A percentile compares a stretch with the other conserved stretches of the same genome.
phyloP scores from a whole-genome alignment of 2,888 invertebrate genomes.

The Mythimna loreyi region DNA sequence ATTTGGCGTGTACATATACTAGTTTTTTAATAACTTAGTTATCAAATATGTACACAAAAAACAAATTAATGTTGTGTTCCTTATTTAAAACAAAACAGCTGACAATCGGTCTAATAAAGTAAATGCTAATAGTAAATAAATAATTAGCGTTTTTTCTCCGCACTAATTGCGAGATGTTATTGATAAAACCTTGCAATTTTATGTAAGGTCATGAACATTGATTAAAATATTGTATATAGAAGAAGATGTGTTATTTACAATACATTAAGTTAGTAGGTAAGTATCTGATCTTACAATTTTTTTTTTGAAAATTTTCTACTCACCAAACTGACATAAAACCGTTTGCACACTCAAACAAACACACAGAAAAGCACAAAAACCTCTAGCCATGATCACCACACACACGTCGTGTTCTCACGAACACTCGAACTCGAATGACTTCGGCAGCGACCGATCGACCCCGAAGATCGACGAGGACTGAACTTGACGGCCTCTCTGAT shows the following conservation, averaged over 20 bases:
- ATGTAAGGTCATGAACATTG: slow-evolving; percentile 2
- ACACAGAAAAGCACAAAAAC: slow-evolving; percentile 70
- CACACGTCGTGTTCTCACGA: slow-evolving; percentile 26
- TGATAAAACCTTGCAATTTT: slow-evolving; percentile 40
- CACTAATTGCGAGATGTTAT: slow-evolving; percentile 36
- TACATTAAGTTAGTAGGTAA: background rate
- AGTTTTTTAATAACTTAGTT: background rate
- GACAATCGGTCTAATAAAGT: slow-evolving; percentile 9
- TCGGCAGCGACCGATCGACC: slow-evolving; percentile 23
- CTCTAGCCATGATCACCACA: slow-evolving; percentile 67
- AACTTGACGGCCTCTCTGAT: slow-evolving; percentile 13
- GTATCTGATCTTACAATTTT: background rate
- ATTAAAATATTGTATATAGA: background rate
- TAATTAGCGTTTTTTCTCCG: slow-evolving; percentile 40
- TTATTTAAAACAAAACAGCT: background rate
- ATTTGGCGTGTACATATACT: too few species aligned
- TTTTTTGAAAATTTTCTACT: slow-evolving; percentile 59
- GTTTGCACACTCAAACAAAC: slow-evolving; percentile 74
- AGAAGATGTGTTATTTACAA: slow-evolving; percentile 4
- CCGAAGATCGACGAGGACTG: slow-evolving; percentile 19
- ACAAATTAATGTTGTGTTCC: background rate
- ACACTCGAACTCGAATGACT: slow-evolving; percentile 17
- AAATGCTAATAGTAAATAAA: too few species aligned
- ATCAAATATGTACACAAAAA: slow-evolving; percentile 9
- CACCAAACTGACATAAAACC: slow-evolving; percentile 79